These are phyloP conservation scores for Danio rerio DNA, from an alignment of 2,113 vertebrate species.

Conservation along the genomic window DNA sequence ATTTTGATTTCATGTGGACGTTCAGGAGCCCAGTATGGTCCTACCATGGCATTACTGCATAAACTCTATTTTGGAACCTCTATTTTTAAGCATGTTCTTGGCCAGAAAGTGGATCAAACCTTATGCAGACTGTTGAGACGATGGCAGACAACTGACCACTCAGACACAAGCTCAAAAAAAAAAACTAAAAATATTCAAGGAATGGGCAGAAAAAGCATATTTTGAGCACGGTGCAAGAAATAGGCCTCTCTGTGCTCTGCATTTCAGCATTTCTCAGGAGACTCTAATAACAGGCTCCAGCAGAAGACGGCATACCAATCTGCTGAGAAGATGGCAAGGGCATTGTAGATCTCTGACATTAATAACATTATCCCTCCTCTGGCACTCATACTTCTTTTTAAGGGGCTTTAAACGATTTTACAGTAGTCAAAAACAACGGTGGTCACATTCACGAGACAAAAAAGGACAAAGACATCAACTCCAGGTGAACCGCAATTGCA, in stretches of 20 bases:
- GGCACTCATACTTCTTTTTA: slow-evolving; percentile 11
- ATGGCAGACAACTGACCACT: slow-evolving; percentile 11
- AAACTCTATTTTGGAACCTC: too few relatives aligned
- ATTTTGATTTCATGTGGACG: too few relatives aligned
- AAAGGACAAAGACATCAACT: slow-evolving; percentile 39
- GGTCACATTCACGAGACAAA: background rate
- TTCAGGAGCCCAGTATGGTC: too few relatives aligned
- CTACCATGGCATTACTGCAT: too few relatives aligned
- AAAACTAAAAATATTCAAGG: slow-evolving; percentile 4
- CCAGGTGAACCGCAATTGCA: slow-evolving; percentile 4
- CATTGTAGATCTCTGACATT: slow-evolving; percentile 28
- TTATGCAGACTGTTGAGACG: background rate
- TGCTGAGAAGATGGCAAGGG: slow-evolving; percentile 23
- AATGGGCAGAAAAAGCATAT: slow-evolving; percentile 21
- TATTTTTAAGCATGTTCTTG: background rate
- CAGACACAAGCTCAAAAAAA: background rate
- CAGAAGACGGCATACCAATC: slow-evolving; percentile 33
- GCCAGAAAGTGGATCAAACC: slow-evolving; percentile 13
- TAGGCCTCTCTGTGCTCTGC: background rate
- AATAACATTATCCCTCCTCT: slow-evolving; percentile 13
- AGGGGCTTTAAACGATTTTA: slow-evolving; percentile 2
- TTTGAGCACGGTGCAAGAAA: slow-evolving; percentile 12
- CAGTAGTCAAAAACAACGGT: slow-evolving; percentile 34
- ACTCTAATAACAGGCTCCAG: slow-evolving; percentile 33
- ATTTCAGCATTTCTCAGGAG: slow-evolving; percentile 20